Base-by-base conservation (phyloP, 2,888 invertebrate genomes). In the Cyaniris semiargus region DNA sequence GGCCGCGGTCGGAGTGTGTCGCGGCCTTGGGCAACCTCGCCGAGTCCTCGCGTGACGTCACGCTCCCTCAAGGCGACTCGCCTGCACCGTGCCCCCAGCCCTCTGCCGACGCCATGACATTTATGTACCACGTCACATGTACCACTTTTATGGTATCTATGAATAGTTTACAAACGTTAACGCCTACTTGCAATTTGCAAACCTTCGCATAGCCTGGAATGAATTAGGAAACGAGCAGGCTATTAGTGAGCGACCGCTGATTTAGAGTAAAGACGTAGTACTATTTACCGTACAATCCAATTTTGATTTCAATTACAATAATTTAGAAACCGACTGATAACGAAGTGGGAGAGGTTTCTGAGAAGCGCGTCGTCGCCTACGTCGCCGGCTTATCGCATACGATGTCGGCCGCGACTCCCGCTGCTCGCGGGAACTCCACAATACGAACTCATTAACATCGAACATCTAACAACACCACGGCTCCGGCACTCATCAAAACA, bases 1-100 rank as follows among this genome's bases (percentile, higher is more conserved):
- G 27, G 0, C 34, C 18, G 53, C 4, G 18, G 18, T 5, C 5
- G 18, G 15, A 53, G 18, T 53, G 23, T 60, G 23, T 21, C 60
- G 23, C 60, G 60, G 60, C 60, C 60, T 60, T 60, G 23, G 23
- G 60, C 60, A 5, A 60, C 60, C 60, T 60, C 21, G 23, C 10
- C 15, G 18, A 71, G 38, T 38, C 71, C 71, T 71, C 18, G 38
- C 71, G 71, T 71, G 71, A 71, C 71, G 71, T 71, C 71, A 38
- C 38, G 71, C 71, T 8, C 71, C 71, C 21, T 21, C 71, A 71
- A 38, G 71, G 71, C 71, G 34, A 13, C 13, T 23, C 27, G 18
- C 66, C 66, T 66, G 27, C 66, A 66, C 6, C 66, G 18, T 66
- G 31, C 27, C 66, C 27, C 1, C 10, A 21, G 27, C 6, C 66